Percentiles rank a stretch among this genome's conserved stretches.
phyloP scores from a whole-genome alignment of 2,113 vertebrate species.

The Acanthisitta chloris region DNA sequence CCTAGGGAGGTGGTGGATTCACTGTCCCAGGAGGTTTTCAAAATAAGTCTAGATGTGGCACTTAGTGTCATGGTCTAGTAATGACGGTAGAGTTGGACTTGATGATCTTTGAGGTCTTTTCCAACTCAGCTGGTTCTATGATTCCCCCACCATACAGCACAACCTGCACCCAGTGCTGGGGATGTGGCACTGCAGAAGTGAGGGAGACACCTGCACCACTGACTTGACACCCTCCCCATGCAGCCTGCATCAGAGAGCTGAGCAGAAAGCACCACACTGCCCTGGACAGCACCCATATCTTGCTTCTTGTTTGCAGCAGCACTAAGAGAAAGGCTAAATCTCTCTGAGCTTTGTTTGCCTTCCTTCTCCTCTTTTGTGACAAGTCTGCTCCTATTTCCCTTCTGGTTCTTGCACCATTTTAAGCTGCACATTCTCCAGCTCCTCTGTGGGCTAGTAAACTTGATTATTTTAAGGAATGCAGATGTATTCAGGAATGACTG shows the following conservation, averaged over 20 bases:
- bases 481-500: background rate
- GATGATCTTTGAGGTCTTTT: too few species aligned
- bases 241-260: rapidly evolving
- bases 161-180: background rate
- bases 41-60: too few species aligned
- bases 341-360: background rate
- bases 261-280: background rate
- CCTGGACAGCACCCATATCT: background rate
- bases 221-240: background rate
- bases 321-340: background rate
- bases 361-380: background rate
- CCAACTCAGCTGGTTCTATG: too few species aligned
- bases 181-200: rapidly evolving
- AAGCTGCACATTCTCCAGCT: background rate
- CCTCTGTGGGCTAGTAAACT: background rate
- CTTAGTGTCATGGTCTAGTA: too few species aligned
- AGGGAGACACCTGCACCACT: background rate
- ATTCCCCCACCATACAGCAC: rapidly evolving
- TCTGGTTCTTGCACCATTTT: background rate
- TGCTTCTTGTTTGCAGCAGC: background rate
- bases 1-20: too few species aligned
- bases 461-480: background rate
- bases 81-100: too few species aligned
- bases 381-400: background rate
- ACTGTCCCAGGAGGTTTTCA: too few species aligned